Conservation (phyloP, 2,113 vertebrate genomes). For the Pachycephala philippinensis region DNA sequence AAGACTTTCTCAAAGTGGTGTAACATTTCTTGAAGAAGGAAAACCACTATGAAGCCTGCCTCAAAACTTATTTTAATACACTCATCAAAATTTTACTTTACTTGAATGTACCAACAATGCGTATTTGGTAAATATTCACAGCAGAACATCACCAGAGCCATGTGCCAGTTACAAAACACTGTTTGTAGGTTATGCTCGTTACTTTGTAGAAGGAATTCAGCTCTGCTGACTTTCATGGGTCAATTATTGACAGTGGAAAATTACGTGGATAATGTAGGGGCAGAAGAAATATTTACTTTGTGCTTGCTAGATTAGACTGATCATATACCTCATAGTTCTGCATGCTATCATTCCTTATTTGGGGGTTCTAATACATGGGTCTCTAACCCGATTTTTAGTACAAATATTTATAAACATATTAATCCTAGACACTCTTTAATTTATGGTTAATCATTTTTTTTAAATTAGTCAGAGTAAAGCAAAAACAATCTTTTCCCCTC, state of each 20-base stretch:
- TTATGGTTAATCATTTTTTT: background rate
- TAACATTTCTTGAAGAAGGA: background rate
- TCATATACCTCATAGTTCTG: background rate
- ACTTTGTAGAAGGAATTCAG: background rate
- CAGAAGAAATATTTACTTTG: background rate
- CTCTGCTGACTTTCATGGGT: background rate
- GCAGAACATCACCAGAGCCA: background rate
- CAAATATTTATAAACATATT: background rate
- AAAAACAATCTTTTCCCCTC: background rate
- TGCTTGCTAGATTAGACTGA: background rate
- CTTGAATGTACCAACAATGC: background rate
- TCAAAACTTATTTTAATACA: background rate
- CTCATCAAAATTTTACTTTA: background rate
- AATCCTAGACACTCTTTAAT: background rate
- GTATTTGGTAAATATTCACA: background rate
- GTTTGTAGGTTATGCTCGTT: background rate
- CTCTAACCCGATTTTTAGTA: background rate
- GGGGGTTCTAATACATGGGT: background rate
- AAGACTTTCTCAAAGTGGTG: background rate
- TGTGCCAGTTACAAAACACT: background rate
- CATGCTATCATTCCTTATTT: background rate
- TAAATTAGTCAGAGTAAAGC: background rate
- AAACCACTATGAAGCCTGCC: background rate
- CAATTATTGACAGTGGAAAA: background rate
- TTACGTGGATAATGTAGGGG: background rate